phyloP scores from a whole-genome alignment of 2,888 invertebrate genomes.

The Bimastos eiseni region DNA sequence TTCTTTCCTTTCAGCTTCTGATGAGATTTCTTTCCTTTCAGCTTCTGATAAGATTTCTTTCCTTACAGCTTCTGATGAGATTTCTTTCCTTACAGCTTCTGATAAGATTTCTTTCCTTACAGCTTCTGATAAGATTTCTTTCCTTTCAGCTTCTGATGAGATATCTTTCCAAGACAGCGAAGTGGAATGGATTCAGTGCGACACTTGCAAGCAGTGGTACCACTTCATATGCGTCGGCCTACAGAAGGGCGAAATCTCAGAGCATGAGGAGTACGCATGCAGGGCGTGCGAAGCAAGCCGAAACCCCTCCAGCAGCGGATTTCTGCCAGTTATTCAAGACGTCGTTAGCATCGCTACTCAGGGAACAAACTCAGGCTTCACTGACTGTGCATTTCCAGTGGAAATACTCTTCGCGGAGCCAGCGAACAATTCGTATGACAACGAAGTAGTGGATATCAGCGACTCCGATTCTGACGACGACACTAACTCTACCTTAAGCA shows the following conservation, averaged over 20 bases:
- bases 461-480: not conserved
- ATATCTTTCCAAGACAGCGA: not conserved
- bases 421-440: not conserved
- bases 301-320: not conserved
- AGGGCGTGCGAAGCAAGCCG: conserved; percentile 26
- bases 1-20: too few species aligned
- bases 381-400: not conserved
- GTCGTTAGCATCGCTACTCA: conserved; percentile 2
- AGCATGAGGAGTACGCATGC: conserved; percentile 85
- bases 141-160: not conserved
- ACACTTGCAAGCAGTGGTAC: conserved; percentile 95
- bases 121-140: conserved; percentile 1
- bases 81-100: not conserved
- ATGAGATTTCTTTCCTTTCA: not conserved
- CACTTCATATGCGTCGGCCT: conserved; percentile 94
- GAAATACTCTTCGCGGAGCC: not conserved
- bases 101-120: not conserved
- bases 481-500: not conserved
- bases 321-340: not conserved
- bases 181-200: conserved; percentile 95
- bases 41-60: not conserved
- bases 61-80: not conserved
- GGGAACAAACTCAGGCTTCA: not conserved
- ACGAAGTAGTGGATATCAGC: not conserved
- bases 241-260: conserved; percentile 75